Conservation (phyloP, 2,113 vertebrate genomes). For the Cyphomyrus discorhynchus region DNA sequence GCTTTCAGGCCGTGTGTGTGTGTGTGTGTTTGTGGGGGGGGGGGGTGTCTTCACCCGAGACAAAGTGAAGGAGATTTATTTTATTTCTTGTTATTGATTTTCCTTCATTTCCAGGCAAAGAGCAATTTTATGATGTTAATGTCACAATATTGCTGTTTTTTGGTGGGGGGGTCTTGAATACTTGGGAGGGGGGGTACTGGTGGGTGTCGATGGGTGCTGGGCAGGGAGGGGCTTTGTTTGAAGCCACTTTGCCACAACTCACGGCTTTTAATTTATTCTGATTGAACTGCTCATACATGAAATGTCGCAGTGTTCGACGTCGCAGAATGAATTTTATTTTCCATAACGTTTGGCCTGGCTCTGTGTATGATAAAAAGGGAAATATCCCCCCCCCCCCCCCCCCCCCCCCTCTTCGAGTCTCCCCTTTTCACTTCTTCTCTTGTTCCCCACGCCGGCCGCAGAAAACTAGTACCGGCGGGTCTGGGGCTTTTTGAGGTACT, state of each 20-base stretch:
- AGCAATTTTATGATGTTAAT: slow-evolving; percentile 21
- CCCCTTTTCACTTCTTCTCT: no score
- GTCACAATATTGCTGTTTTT: slow-evolving; percentile 21
- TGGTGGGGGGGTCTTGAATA: slow-evolving; percentile 16
- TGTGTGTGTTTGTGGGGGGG: slow-evolving; percentile 7
- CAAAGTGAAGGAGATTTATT: slow-evolving; percentile 28
- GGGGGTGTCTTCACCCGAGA: neutral
- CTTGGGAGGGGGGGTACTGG: slow-evolving; percentile 6
- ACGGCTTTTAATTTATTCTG: slow-evolving; percentile 38
- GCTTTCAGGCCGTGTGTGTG: neutral
- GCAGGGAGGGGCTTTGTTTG: slow-evolving; percentile 40
- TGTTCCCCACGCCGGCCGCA: no score
- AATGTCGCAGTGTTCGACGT: slow-evolving; percentile 40
- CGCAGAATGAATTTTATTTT: slow-evolving; percentile 67
- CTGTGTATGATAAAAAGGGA: slow-evolving; percentile 59
- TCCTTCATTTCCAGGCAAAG: slow-evolving; percentile 38
- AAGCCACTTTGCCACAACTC: slow-evolving; percentile 30
- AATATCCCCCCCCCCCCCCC: slow-evolving; percentile 51
- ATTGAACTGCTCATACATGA: slow-evolving; percentile 36
- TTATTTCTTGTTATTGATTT: slow-evolving; percentile 25
- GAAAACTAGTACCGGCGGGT: no score
- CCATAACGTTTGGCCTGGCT: slow-evolving; percentile 58
- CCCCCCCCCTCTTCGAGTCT: no score
- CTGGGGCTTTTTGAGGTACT: no score
- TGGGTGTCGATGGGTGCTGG: neutral